phyloP scores from a whole-genome alignment of 2,888 invertebrate genomes.

The Dioctria rufipes region DNA sequence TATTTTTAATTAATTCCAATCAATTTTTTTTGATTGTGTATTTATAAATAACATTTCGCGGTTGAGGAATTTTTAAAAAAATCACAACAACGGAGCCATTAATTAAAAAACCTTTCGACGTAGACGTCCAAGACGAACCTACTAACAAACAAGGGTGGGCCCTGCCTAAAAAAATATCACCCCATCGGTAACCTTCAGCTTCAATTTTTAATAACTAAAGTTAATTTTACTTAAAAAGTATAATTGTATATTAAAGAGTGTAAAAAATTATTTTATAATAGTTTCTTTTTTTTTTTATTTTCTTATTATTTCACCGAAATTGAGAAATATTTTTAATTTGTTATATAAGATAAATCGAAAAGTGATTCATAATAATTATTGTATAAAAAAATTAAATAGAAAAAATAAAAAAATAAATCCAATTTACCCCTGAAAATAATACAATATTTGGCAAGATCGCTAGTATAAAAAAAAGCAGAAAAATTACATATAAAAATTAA shows the following conservation, averaged over 20 bases:
- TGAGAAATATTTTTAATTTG: background rate
- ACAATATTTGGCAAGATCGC: background rate
- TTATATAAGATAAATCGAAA: too few relatives aligned
- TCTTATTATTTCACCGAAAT: background rate
- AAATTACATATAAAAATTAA: constrained; percentile 34
- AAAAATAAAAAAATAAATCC: background rate
- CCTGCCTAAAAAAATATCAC: constrained; percentile 68
- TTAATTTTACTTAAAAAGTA: constrained; percentile 13
- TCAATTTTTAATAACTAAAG: constrained; percentile 9
- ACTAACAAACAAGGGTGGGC: constrained; percentile 64
- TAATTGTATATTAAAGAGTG: background rate
- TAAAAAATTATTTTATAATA: constrained; percentile 2
- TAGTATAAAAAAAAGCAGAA: constrained; percentile 37
- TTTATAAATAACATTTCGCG: constrained; percentile 53
- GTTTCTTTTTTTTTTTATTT: background rate
- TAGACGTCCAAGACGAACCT: constrained; percentile 67
- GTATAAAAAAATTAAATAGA: background rate
- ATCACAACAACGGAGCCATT: constrained; percentile 71
- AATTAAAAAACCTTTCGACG: constrained; percentile 64
- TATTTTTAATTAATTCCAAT: background rate
- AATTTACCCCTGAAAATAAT: constrained; percentile 1
- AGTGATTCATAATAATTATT: too few relatives aligned
- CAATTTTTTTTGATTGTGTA: constrained; percentile 27
- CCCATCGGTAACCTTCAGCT: constrained; percentile 69
- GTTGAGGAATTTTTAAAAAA: constrained; percentile 63